Evolutionary conservation across 2,797 vertebrate species (phyloP).

Genomic region (Trematomus bernacchii): DNA sequence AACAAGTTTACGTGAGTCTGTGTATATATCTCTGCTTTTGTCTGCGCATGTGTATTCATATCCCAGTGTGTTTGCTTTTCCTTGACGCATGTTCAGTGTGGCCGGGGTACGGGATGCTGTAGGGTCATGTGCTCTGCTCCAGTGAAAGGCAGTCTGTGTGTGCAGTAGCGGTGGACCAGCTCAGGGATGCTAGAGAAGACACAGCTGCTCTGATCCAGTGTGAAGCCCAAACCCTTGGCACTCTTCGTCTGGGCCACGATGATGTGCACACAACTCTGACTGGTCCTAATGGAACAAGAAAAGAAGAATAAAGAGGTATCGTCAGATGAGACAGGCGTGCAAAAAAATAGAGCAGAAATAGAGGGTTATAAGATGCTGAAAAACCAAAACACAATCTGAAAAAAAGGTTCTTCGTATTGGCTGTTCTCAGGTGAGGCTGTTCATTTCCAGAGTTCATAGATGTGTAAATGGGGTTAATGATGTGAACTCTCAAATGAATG

Average conservation of each 20-base stretch:
- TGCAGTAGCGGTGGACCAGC: constrained; percentile 93
- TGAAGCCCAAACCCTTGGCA: constrained; percentile 92
- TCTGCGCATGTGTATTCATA: constrained; percentile 23
- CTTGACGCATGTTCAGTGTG: constrained; percentile 71
- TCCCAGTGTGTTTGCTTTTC: constrained; percentile 25
- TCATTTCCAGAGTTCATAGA: constrained; percentile 50
- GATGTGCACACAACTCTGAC: constrained; percentile 96
- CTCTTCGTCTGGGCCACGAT: constrained; percentile 97
- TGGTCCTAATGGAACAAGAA: constrained; percentile 81
- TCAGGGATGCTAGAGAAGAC: constrained; percentile 92
- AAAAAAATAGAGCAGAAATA: not conserved
- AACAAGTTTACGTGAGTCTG: constrained; percentile 28
- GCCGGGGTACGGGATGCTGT: constrained; percentile 87
- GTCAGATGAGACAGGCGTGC: not conserved
- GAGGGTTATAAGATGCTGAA: not conserved
- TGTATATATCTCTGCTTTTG: constrained; percentile 24
- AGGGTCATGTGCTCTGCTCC: constrained; percentile 96
- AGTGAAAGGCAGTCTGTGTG: constrained; percentile 93
- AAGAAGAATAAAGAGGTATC: constrained; percentile 13
- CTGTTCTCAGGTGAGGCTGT: constrained; percentile 45
- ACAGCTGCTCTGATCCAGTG: constrained; percentile 92
- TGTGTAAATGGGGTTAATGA: constrained; percentile 70
- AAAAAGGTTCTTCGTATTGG: constrained; percentile 23
- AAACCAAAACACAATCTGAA: constrained; percentile 20
- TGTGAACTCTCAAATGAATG: constrained; percentile 67